Percentiles rank a stretch among this genome's conserved stretches.
phyloP scores from a whole-genome alignment of 2,888 invertebrate species.

The Steromphala cineraria region DNA sequence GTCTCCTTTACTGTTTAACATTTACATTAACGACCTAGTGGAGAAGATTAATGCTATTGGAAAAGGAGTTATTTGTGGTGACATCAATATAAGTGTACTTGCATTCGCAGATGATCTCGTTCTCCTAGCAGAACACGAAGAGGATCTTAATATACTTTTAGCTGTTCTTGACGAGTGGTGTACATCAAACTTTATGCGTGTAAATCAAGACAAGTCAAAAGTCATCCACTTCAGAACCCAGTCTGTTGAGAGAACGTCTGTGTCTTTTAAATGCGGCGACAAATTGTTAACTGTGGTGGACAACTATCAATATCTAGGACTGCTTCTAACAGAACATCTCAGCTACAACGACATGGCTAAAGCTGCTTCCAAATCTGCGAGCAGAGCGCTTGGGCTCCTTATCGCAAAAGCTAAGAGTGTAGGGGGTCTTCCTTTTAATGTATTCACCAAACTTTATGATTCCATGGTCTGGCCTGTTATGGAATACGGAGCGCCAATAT shows the following conservation, averaged over 20 bases:
- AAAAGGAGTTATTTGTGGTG: neutral
- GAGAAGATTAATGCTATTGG: neutral
- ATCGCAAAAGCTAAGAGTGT: neutral
- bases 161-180: neutral
- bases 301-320: neutral
- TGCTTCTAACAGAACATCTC: neutral
- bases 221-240: neutral
- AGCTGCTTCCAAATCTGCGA: neutral
- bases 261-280: neutral
- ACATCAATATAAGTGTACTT: neutral
- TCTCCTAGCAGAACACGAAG: neutral
- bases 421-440: neutral
- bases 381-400: neutral
- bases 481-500: neutral
- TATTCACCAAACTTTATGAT: neutral
- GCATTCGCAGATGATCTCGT: neutral
- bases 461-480: neutral
- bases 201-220: neutral
- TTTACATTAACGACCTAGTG: constrained; percentile 4
- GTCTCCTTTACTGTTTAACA: neutral
- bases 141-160: neutral
- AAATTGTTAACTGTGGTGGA: neutral
- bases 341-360: neutral
- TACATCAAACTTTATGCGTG: neutral
- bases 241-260: neutral